Evolutionary conservation across 2,113 vertebrate genomes (phyloP), one percentile per base, ranked within the genome.

Genomic region (Onychorhynchus coronatus): DNA sequence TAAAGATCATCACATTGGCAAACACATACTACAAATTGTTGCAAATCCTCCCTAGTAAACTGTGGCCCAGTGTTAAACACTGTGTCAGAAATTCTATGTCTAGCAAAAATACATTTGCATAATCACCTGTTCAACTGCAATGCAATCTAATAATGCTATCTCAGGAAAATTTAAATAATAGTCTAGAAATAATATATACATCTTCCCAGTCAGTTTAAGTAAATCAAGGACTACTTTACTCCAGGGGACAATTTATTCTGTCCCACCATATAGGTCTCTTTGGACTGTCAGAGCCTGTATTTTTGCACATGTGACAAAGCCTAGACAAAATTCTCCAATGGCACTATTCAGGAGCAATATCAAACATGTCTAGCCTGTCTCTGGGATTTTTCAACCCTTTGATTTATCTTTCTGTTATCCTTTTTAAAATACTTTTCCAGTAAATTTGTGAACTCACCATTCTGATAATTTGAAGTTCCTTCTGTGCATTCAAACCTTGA

Each of bases 121-220:
- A 93, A 94, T 95, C 62, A 88, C 85, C 53, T 82, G 82, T 79
- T 96, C 90, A 85, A 28, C 81, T 88, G 49, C 52, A 61, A 56
- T 87, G 37, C 65, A 55, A 39, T 89, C 49, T 61, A 76, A 59
- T 50, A 94, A 91, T 50, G 47, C 50, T 78, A 81, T 67, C 33
- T 81, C 62, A 76, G 88, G 27, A 90, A 95, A 89, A 85, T 85
- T 78, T 93, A 93, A 93, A 88, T 94, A n/a, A 63, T 46, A 55
- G 52, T 72, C 70, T 75, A 73, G 66, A 88, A 88, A 82, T 84
- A 90, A 88, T 76, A 79, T 49, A 72, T 56, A 72, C 27, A 56
- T 82, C 53, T 89, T 91, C 44, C 27, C 47, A 68, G 77, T 79
- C 85, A 93, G 41, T 76, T 94, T 89, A 94, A 89, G 46, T 88